These are phyloP conservation scores for Ormyrus labotus DNA, from an alignment of 2,888 invertebrate genomes.

Conservation along the genomic window DNA sequence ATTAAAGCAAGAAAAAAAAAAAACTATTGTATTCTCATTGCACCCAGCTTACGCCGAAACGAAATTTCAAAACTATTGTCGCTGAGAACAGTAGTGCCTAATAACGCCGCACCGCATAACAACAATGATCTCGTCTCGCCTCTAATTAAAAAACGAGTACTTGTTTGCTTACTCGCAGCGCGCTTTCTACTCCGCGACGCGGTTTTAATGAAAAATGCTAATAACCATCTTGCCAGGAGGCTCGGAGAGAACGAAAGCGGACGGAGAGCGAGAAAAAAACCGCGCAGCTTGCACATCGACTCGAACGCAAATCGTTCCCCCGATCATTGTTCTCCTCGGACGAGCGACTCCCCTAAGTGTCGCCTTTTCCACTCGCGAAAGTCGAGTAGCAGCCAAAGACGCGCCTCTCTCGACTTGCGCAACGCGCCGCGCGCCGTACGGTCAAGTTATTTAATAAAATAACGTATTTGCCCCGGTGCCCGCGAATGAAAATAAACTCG, in stretches of 20 bases:
- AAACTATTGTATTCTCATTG: too few species aligned
- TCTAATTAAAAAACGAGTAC: conserved; percentile 15
- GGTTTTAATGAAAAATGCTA: conserved; percentile 27
- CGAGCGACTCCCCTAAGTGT: conserved; percentile 13
- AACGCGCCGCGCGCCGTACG: conserved; percentile 1
- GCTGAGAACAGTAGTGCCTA: too few species aligned
- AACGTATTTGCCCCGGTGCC: conserved; percentile 25
- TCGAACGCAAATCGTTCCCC: conserved; percentile 13
- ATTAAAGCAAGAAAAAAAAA: too few species aligned
- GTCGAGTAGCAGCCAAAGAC: not conserved
- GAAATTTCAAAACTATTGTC: too few species aligned
- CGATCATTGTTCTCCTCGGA: conserved; percentile 22
- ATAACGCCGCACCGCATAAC: not conserved
- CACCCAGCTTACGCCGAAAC: too few species aligned
- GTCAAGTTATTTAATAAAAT: conserved; percentile 40
- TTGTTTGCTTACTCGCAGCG: not conserved
- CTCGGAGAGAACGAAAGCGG: conserved; percentile 23
- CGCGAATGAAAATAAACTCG: conserved; percentile 17
- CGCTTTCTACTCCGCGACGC: conserved; percentile 21
- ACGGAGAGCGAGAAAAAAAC: not conserved
- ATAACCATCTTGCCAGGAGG: not conserved
- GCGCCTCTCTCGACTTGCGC: not conserved
- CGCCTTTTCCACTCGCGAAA: not conserved
- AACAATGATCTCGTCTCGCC: not conserved
- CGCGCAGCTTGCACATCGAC: too few species aligned